A percentile compares a stretch with the other conserved stretches of the same genome.
These are phyloP conservation scores for Drosophila bocqueti DNA, from an alignment of 1,140 invertebrate species.

Conservation along the genomic window DNA sequence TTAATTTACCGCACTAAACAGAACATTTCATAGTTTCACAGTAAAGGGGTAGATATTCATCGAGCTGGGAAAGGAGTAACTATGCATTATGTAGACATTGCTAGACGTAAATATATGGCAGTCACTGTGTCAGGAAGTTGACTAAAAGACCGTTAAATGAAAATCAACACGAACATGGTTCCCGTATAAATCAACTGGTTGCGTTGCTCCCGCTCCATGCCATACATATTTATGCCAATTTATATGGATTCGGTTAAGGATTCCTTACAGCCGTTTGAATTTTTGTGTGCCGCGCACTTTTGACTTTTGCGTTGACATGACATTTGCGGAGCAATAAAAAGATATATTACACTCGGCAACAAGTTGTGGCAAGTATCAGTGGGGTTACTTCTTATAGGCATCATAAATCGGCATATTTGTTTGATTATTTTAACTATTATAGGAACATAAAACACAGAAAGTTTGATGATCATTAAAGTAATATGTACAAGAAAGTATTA, in stretches of 20 bases:
- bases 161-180: conserved; percentile 77
- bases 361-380: background rate
- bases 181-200: conserved; percentile 81
- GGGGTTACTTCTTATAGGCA: background rate
- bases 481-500: background rate
- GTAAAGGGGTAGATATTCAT: conserved; percentile 6
- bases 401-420: background rate
- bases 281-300: conserved; percentile 60
- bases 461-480: background rate
- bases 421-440: background rate
- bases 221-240: conserved; percentile 46
- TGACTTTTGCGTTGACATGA: conserved; percentile 82
- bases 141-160: conserved; percentile 84
- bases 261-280: conserved; percentile 4
- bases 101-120: conserved; percentile 77
- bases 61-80: conserved; percentile 21
- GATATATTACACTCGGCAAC: conserved; percentile 54
- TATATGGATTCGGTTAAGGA: conserved; percentile 42
- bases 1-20: background rate
- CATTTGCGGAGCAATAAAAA: conserved; percentile 63
- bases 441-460: background rate
- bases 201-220: conserved; percentile 58
- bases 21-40: background rate
- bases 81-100: conserved; percentile 65
- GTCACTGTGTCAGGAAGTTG: conserved; percentile 82